Conservation (phyloP, 1,140 invertebrate genomes). For the Sesamia nonagrioides region DNA sequence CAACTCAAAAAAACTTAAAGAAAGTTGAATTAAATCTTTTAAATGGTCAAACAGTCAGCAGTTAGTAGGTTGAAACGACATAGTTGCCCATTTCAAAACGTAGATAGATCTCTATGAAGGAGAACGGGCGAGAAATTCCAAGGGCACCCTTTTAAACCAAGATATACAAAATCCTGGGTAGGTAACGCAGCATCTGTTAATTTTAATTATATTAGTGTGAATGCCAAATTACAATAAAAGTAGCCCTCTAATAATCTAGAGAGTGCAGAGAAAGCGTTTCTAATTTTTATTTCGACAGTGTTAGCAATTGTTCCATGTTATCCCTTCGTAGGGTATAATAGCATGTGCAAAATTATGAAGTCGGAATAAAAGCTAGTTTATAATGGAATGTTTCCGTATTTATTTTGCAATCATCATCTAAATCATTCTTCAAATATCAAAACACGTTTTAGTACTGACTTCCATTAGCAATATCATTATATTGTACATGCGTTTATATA, state of each 20-base stretch:
- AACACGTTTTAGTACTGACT: constrained; percentile 14
- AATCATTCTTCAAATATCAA: constrained; percentile 32
- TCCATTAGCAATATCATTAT: constrained; percentile 29
- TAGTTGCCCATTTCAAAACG: too few species aligned
- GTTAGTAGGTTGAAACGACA: too few species aligned
- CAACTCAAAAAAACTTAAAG: too few species aligned
- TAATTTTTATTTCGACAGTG: background rate
- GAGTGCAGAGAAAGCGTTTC: background rate
- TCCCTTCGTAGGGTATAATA: constrained; percentile 1
- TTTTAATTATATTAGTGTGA: background rate
- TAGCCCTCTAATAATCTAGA: constrained; percentile 12
- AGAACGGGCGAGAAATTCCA: too few species aligned
- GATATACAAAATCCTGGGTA: background rate
- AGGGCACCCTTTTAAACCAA: too few species aligned
- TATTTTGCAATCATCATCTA: constrained; percentile 23
- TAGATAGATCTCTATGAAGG: too few species aligned
- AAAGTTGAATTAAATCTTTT: too few species aligned
- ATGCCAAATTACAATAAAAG: constrained; percentile 20
- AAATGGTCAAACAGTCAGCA: too few species aligned
- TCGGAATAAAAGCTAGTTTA: background rate
- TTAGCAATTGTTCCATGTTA: background rate
- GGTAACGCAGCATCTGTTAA: background rate
- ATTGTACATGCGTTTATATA: background rate
- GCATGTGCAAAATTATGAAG: background rate
- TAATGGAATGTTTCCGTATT: constrained; percentile 13